Evolutionary conservation across 1,140 invertebrate genomes (phyloP), one percentile per base, ranked within the genome.

Genomic region (Nasonia giraulti): DNA sequence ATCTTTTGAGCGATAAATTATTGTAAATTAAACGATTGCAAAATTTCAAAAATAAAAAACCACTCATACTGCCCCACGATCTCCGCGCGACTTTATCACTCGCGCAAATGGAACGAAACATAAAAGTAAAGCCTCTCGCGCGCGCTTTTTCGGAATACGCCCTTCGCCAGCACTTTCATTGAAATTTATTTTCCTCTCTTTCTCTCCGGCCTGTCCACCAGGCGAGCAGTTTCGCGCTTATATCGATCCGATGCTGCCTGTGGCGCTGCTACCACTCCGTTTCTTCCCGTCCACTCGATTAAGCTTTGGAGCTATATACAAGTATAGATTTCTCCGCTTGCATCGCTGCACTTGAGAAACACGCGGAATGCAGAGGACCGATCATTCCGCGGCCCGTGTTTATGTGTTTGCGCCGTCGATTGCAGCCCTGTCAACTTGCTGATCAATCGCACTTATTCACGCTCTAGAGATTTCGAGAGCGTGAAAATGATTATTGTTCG

Each of bases 201-300:
- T 27, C 20, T 20, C 44, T 31, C 68, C 31, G 68, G 20, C 10
- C 23, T 37, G 73, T 75, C 73, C 37, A 37, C 40, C 40, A 44
- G 37, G 37, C 40, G 40, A 44, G 40, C 37, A 50, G 27, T 23
- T 77, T n/a, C 14, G 31, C 7, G 40, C 68, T 80, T 80, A 80
- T 80, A 80, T 80, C 68, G 79, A 80, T 80, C 79, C 47, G 11
- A 62, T 33, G 27, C 76, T 11, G 37, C 31, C 14, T n/a, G 37
- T 17, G 14, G 31, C 8, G 40, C 40, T 44, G 40, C 40, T 10
- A 44, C 40, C 8, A 44, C 40, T 8, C 40, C 69, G 69, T 82
- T 82, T 74, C 80, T 74, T 82, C n/a, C 17, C 69, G 47, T 74
- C 80, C 80, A 74, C 69, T 82, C 80, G 80, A 82, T 82, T 82